A percentile compares a stretch with the other conserved stretches of the same genome.
phyloP scores from a whole-genome alignment of 2,113 vertebrate species.

The Brachionichthys hirsutus region DNA sequence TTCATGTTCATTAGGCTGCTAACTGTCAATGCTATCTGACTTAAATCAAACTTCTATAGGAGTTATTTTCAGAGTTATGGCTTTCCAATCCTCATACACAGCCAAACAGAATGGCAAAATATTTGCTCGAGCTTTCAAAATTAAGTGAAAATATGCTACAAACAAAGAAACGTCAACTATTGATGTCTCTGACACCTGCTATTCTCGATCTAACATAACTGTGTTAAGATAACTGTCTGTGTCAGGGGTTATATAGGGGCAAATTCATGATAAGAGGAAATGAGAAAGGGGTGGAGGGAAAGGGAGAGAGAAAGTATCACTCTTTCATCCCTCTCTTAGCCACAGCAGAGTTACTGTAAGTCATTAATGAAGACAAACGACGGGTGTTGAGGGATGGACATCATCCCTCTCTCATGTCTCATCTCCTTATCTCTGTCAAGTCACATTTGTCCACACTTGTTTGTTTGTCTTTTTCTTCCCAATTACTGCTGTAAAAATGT shows the following conservation, averaged over 20 bases:
- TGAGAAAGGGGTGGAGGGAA: conserved; percentile 15
- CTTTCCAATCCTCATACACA: too few species aligned
- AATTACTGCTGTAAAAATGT: too few species aligned
- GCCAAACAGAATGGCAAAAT: too few species aligned
- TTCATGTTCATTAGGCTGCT: conserved; percentile 34
- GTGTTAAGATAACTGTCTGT: conserved; percentile 8
- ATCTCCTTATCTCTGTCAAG: background rate
- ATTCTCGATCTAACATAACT: background rate
- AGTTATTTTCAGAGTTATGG: too few species aligned
- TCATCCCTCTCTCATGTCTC: conserved; percentile 16
- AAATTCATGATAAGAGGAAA: conserved; percentile 43
- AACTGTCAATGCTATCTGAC: background rate
- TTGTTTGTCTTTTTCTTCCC: background rate
- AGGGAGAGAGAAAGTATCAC: conserved; percentile 9
- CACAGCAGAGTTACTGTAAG: conserved; percentile 2
- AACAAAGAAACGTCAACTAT: background rate
- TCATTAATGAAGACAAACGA: conserved; percentile 26
- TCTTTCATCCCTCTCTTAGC: conserved; percentile 13
- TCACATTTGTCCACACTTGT: background rate
- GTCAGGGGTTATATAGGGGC: conserved; percentile 63
- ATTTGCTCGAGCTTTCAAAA: background rate
- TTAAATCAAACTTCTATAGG: too few species aligned
- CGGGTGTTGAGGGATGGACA: conserved; percentile 9
- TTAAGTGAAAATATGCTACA: background rate
- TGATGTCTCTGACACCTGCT: conserved; percentile 10